Conservation (phyloP, 2,797 vertebrate species). For the Polyboroides typus region DNA sequence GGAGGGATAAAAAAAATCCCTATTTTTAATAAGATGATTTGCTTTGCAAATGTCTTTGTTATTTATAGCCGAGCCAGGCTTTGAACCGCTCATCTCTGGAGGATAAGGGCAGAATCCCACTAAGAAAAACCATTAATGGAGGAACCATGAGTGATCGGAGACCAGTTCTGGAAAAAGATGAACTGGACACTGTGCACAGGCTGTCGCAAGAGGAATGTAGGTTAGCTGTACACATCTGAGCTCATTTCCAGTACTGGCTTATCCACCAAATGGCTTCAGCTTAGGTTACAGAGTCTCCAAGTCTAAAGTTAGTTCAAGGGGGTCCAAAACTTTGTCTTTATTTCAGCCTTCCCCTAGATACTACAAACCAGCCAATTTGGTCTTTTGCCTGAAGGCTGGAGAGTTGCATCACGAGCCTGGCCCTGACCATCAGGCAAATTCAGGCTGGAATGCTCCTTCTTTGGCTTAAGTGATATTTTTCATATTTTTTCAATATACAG, state of each 20-base stretch:
- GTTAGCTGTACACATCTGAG: background rate
- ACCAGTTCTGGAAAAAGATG: conserved; percentile 45
- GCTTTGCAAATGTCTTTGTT: conserved; percentile 64
- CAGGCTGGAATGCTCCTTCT: background rate
- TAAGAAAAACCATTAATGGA: conserved; percentile 55
- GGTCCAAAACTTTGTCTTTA: background rate
- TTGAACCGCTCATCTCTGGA: conserved; percentile 50
- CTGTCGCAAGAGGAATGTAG: conserved; percentile 28
- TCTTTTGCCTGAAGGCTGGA: conserved; percentile 4
- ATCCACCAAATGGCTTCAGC: conserved; percentile 1
- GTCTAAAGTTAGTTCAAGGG: conserved; percentile 26
- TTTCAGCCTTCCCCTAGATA: background rate
- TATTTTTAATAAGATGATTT: conserved; percentile 61
- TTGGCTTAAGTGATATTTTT: background rate
- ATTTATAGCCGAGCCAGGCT: conserved; percentile 46
- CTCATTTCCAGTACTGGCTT: conserved; percentile 42
- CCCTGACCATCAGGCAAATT: background rate
- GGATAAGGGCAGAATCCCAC: conserved; percentile 57
- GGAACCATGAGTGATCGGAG: conserved; percentile 51
- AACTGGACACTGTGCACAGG: conserved; percentile 16
- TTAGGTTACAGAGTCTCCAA: conserved; percentile 23
- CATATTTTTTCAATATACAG: background rate
- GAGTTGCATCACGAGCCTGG: background rate
- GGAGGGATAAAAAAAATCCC: conserved; percentile 42
- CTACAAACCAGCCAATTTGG: background rate